Percentiles rank a stretch among this genome's conserved stretches.
Evolutionary conservation across 1,140 invertebrate species (phyloP).

Genomic region (Trinorchestia longiramus): DNA sequence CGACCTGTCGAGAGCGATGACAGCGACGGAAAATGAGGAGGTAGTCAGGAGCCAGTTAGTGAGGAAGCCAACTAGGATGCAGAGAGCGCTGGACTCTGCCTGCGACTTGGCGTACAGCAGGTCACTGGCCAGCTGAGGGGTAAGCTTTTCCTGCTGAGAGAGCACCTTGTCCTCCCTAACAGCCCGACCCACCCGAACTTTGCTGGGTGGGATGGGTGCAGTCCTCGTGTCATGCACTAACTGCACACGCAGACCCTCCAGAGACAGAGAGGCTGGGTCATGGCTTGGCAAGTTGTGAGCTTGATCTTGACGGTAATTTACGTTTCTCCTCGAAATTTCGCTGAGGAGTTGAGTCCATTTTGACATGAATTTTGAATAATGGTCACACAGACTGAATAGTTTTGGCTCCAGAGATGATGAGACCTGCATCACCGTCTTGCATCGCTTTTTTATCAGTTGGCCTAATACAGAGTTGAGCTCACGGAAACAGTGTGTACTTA

Average conservation of each 20-base stretch:
- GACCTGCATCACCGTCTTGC: background rate
- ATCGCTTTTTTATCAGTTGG: background rate
- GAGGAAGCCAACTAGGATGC: slow-evolving; percentile 10
- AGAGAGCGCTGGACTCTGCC: background rate
- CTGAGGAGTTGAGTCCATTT: background rate
- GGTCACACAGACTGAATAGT: background rate
- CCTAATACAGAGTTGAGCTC: background rate
- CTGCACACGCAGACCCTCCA: background rate
- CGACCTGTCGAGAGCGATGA: slow-evolving; percentile 25
- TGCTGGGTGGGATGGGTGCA: background rate
- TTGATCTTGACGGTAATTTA: background rate
- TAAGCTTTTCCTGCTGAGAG: background rate
- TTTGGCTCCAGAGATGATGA: background rate
- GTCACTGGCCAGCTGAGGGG: background rate
- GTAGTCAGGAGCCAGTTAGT: slow-evolving; percentile 35
- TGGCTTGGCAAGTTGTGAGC: background rate
- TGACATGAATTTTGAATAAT: background rate
- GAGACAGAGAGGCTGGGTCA: background rate
- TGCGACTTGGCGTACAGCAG: background rate
- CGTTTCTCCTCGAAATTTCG: background rate
- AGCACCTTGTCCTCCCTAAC: background rate
- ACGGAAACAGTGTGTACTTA: background rate
- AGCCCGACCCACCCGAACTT: background rate
- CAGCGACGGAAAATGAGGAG: slow-evolving; percentile 5
- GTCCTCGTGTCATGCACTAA: background rate